Conservation (phyloP, 2,113 vertebrate genomes). For the Psephotus haematonotus region DNA sequence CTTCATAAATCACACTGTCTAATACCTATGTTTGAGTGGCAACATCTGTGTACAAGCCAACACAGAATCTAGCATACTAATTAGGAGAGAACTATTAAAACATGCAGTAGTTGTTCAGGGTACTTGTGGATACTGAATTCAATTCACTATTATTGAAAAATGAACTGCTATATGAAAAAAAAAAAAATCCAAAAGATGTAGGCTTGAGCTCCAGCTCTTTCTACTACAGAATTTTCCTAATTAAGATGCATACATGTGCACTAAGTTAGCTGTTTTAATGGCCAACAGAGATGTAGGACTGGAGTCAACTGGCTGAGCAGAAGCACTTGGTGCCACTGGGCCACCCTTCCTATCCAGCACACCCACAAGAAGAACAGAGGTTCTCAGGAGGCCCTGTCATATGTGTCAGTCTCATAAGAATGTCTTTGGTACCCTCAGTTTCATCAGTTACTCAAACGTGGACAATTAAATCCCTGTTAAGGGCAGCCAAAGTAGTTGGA, state of each 20-base stretch:
- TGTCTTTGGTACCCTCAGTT: not conserved
- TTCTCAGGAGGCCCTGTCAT: not conserved
- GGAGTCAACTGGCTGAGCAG: fast-evolving
- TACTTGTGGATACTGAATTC: not conserved
- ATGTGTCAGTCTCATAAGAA: not conserved
- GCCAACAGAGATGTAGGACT: not conserved
- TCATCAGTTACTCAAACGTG: not conserved
- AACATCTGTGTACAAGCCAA: not conserved
- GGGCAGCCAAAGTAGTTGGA: not conserved
- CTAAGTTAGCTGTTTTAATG: not conserved
- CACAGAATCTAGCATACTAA: not conserved
- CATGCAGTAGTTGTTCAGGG: not conserved
- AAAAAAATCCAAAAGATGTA: not conserved
- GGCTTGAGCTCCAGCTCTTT: not conserved
- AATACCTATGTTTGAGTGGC: not conserved
- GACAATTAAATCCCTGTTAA: not conserved
- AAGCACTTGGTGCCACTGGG: not conserved
- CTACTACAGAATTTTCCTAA: not conserved
- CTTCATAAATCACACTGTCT: slow-evolving; percentile 50
- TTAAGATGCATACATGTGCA: not conserved
- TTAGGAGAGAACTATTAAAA: slow-evolving; percentile 5
- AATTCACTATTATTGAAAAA: not conserved
- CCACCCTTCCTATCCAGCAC: not conserved
- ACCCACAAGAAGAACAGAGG: not conserved
- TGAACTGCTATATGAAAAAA: not conserved